Conservation (phyloP, 2,797 vertebrate genomes). For the Masticophis lateralis region DNA sequence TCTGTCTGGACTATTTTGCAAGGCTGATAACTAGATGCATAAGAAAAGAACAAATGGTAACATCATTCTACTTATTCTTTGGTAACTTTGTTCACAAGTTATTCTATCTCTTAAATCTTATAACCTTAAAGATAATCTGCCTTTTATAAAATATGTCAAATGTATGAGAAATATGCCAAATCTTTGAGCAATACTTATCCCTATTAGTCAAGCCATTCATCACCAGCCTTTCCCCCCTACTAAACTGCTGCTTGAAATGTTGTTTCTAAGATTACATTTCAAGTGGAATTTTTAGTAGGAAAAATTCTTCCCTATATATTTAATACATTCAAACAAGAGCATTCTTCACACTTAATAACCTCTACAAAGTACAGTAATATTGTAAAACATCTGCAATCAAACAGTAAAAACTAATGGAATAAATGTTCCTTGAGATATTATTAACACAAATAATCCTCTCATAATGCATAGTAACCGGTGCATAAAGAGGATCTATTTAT, state of each 20-base stretch:
- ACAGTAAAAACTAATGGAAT: background rate
- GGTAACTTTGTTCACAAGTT: conserved; percentile 21
- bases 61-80: conserved; percentile 24
- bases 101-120: conserved; percentile 31
- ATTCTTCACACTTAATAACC: background rate
- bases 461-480: background rate
- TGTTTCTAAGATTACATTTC: conserved; percentile 19
- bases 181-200: background rate
- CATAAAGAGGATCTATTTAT: background rate
- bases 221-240: background rate
- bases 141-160: background rate
- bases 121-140: conserved; percentile 43
- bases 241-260: conserved; percentile 24
- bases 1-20: background rate
- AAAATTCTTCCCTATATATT: background rate
- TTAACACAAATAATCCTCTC: background rate
- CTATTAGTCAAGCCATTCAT: conserved; percentile 39
- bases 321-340: background rate
- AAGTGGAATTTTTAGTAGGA: background rate
- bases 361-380: background rate
- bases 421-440: background rate
- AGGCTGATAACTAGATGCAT: background rate
- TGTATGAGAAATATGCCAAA: background rate
- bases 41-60: conserved; percentile 35
- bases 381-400: background rate